phyloP scores from a whole-genome alignment of 1,140 invertebrate species.

The Elymnias hypermnestra region DNA sequence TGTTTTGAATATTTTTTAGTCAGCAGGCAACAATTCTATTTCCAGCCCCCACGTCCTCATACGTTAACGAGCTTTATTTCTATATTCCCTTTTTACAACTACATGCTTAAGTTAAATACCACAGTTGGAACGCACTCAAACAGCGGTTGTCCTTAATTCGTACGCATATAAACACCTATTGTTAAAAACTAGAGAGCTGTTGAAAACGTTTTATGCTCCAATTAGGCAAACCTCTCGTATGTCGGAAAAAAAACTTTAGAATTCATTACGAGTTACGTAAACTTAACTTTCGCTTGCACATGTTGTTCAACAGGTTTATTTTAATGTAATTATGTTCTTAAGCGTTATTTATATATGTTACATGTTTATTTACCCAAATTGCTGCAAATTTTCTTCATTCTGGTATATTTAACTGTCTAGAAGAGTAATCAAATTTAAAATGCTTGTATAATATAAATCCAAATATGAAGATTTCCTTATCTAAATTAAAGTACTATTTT shows the following conservation, averaged over 20 bases:
- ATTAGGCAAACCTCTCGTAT: constrained; percentile 37
- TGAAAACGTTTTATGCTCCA: constrained; percentile 48
- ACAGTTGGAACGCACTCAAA: constrained; percentile 12
- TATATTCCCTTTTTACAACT: background rate
- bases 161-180: constrained; percentile 40
- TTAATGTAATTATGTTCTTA: background rate
- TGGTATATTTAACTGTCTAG: too few species aligned
- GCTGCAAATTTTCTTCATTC: too few species aligned
- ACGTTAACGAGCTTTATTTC: background rate
- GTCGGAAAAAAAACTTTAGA: constrained; percentile 26
- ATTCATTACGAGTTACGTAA: constrained; percentile 19
- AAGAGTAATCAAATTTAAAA: too few species aligned
- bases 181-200: constrained; percentile 38
- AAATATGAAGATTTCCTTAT: too few species aligned
- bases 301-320: background rate
- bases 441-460: too few species aligned
- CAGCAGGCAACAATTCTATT: constrained; percentile 9
- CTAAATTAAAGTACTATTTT: too few species aligned
- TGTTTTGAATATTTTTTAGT: background rate
- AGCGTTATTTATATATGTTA: background rate
- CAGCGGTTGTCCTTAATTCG: constrained; percentile 19
- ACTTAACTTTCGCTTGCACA: constrained; percentile 21
- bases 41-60: background rate
- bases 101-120: background rate
- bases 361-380: background rate